phyloP scores from a whole-genome alignment of 23 tunicate genomes.

The Trididemnum nubilum region DNA sequence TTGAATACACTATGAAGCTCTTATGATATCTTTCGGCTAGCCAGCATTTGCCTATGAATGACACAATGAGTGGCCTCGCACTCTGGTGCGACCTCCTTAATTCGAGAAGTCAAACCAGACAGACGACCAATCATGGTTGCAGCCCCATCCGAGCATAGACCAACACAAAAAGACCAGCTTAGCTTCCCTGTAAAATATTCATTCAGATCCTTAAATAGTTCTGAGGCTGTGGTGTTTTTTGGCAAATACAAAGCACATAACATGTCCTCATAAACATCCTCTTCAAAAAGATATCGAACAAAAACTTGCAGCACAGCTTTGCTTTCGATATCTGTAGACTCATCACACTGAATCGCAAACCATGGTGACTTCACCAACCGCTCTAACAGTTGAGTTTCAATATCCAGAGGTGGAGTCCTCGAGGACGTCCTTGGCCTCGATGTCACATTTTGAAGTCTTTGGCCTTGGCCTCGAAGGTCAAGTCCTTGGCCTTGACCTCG shows the following conservation, averaged over 20 bases:
- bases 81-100: too few species aligned
- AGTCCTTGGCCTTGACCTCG: too few species aligned
- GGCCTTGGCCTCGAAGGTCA: too few species aligned
- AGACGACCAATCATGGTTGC: too few species aligned
- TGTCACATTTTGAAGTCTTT: too few species aligned
- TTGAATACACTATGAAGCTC: constrained; percentile 51
- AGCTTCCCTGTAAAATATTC: constrained; percentile 34
- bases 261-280: constrained; percentile 58
- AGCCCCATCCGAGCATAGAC: constrained; percentile 71
- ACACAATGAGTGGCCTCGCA: too few species aligned
- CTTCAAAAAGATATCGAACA: constrained; percentile 53
- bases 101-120: too few species aligned
- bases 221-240: constrained; percentile 68
- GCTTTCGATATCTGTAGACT: too few species aligned
- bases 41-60: too few species aligned
- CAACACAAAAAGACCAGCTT: constrained; percentile 58
- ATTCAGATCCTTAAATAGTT: constrained; percentile 49
- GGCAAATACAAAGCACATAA: constrained; percentile 49
- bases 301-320: constrained; percentile 55
- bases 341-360: constrained; percentile 52
- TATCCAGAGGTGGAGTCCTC: too few species aligned
- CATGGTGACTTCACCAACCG: constrained; percentile 16
- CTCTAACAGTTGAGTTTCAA: too few species aligned
- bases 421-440: too few species aligned
- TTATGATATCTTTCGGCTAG: constrained; percentile 48